These are phyloP conservation scores for Varroa destructor DNA, from an alignment of 1,140 invertebrate species.

Conservation along the genomic window DNA sequence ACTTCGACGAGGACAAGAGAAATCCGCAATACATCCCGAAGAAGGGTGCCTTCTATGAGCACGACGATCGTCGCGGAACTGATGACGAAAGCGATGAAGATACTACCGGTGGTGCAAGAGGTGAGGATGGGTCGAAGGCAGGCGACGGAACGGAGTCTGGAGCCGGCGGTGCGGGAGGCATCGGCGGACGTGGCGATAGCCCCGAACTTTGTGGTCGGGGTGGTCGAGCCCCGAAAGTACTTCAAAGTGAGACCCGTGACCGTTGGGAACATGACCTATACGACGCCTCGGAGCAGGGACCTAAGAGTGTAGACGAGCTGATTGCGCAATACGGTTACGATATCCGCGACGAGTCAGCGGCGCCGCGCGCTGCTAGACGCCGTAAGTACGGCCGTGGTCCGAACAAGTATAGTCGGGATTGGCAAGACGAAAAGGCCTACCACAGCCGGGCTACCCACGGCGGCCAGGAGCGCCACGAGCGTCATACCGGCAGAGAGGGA, in stretches of 20 bases:
- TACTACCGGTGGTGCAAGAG: constrained; percentile 29
- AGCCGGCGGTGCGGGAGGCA: constrained; percentile 26
- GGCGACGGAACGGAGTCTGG: constrained; percentile 31
- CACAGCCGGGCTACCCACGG: constrained; percentile 37
- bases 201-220: neutral
- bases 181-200: constrained; percentile 40
- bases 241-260: constrained; percentile 38
- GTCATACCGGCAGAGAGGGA: too few relatives aligned
- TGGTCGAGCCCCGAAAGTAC: neutral
- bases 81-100: constrained; percentile 45
- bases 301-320: constrained; percentile 73
- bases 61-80: constrained; percentile 59
- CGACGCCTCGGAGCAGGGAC: constrained; percentile 62
- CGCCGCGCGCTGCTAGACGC: constrained; percentile 66
- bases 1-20: constrained; percentile 82
- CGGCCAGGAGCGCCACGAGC: constrained; percentile 20
- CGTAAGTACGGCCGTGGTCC: constrained; percentile 73
- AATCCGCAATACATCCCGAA: constrained; percentile 95
- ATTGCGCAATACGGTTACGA: constrained; percentile 83
- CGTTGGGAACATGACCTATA: constrained; percentile 82
- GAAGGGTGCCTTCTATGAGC: constrained; percentile 86
- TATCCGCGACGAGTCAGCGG: constrained; percentile 77
- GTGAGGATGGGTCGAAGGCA: constrained; percentile 34
- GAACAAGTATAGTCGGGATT: constrained; percentile 75
- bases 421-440: constrained; percentile 81